Evolutionary conservation across 2,888 invertebrate genomes (phyloP).

Genomic region (Pollenia labialis): DNA sequence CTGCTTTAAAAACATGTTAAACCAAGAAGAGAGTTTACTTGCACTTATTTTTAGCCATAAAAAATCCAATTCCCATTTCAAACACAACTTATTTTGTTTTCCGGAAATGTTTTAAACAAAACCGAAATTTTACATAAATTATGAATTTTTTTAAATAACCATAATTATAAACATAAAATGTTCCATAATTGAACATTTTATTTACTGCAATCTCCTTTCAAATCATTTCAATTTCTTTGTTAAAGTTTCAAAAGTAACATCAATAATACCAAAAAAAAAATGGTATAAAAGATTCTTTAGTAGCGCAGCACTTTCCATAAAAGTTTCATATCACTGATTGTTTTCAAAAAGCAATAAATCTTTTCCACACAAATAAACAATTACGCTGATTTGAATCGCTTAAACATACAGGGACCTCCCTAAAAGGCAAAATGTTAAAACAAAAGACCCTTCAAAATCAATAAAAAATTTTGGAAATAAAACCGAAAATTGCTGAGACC

Average conservation of each 20-base stretch:
- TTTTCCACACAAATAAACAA: conserved; percentile 64
- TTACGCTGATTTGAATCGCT: conserved; percentile 61
- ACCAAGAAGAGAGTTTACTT: no score
- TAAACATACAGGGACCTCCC: conserved; percentile 42
- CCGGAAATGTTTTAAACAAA: no score
- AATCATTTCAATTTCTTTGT: conserved; percentile 17
- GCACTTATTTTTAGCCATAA: no score
- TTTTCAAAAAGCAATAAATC: conserved; percentile 59
- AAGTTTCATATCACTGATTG: conserved; percentile 44
- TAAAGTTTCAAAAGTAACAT: background rate
- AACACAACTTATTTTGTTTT: no score
- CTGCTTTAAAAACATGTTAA: no score
- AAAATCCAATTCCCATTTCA: no score
- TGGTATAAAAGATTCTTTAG: background rate
- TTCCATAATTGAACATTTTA: conserved; percentile 23
- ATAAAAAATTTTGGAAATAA: conserved; percentile 42
- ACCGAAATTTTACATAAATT: background rate
- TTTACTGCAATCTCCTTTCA: conserved; percentile 15
- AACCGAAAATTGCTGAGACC: conserved; percentile 29
- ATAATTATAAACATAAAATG: background rate
- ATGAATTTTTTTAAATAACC: background rate
- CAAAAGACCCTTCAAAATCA: conserved; percentile 66
- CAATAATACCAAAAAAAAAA: background rate
- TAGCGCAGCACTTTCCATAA: conserved; percentile 28
- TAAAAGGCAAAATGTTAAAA: conserved; percentile 20